Conservation (phyloP, 2,797 vertebrate species). For the Pelodytes ibericus region DNA sequence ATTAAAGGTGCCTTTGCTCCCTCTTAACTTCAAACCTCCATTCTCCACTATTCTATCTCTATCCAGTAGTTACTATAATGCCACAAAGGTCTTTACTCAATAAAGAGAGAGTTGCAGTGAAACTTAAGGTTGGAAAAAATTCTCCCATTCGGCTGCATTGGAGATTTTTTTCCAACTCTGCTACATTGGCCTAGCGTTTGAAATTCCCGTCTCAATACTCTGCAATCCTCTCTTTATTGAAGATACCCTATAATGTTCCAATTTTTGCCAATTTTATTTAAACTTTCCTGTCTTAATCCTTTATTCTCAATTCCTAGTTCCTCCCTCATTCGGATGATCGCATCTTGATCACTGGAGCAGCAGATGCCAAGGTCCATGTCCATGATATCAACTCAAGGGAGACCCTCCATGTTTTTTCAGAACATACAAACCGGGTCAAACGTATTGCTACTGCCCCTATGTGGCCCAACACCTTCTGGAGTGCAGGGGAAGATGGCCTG, state of each 20-base stretch:
- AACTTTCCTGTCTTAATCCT: not conserved
- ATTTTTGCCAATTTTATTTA: not conserved
- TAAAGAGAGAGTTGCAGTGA: too few species aligned
- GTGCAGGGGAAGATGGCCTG: slow-evolving; percentile 93
- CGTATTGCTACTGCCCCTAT: slow-evolving; percentile 95
- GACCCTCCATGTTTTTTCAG: slow-evolving; percentile 98
- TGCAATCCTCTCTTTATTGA: too few species aligned
- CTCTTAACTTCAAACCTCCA: too few species aligned
- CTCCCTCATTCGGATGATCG: slow-evolving; percentile 94
- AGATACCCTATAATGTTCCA: too few species aligned
- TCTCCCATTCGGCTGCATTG: too few species aligned
- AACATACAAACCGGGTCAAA: slow-evolving; percentile 97
- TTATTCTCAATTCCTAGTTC: slow-evolving; percentile 75
- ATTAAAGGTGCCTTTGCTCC: not conserved
- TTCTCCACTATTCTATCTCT: not conserved
- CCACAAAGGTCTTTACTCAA: too few species aligned
- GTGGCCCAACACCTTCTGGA: slow-evolving; percentile 99
- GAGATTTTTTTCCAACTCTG: too few species aligned
- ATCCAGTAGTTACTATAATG: too few species aligned
- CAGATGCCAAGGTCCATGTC: slow-evolving; percentile 97
- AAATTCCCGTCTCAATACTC: too few species aligned
- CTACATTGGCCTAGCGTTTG: too few species aligned
- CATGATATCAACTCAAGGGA: slow-evolving; percentile 95
- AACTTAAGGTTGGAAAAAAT: too few species aligned
- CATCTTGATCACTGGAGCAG: slow-evolving; percentile 93